These are phyloP conservation scores for Agrenia bidenticulata DNA, from an alignment of 2,888 invertebrate species.

Conservation along the genomic window DNA sequence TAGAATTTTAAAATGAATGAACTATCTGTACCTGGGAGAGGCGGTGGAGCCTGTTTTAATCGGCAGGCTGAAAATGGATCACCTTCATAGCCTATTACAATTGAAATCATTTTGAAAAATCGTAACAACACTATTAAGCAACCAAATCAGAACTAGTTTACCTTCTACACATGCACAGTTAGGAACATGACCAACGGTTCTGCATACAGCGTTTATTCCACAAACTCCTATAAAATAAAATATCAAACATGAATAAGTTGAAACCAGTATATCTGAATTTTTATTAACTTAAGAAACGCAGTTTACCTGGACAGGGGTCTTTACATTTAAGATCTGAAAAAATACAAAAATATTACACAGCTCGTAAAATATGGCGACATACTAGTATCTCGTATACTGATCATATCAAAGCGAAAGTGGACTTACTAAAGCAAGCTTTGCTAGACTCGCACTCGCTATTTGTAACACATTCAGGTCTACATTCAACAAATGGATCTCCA, in stretches of 20 bases:
- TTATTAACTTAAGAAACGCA: slow-evolving; percentile 55
- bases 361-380: too few species aligned
- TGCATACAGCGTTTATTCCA: slow-evolving; percentile 70
- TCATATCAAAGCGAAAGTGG: too few species aligned
- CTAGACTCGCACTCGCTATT: slow-evolving; percentile 63
- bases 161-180: slow-evolving; percentile 68
- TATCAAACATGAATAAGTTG: slow-evolving; percentile 69
- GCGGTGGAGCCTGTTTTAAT: slow-evolving; percentile 44
- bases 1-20: too few species aligned
- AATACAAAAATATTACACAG: too few species aligned
- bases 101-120: too few species aligned
- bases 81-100: slow-evolving; percentile 35
- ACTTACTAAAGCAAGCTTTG: slow-evolving; percentile 67
- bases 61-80: slow-evolving; percentile 49
- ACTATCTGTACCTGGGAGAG: slow-evolving; percentile 6
- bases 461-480: slow-evolving; percentile 73
- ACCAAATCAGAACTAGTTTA: slow-evolving; percentile 51
- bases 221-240: slow-evolving; percentile 63
- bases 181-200: slow-evolving; percentile 69
- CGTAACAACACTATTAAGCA: too few species aligned
- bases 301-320: slow-evolving; percentile 63
- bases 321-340: slow-evolving; percentile 58
- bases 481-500: slow-evolving; percentile 54
- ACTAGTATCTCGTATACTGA: too few species aligned
- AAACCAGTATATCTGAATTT: slow-evolving; percentile 52